phyloP scores from a whole-genome alignment of 2,888 invertebrate genomes.

The Onchidella celtica region DNA sequence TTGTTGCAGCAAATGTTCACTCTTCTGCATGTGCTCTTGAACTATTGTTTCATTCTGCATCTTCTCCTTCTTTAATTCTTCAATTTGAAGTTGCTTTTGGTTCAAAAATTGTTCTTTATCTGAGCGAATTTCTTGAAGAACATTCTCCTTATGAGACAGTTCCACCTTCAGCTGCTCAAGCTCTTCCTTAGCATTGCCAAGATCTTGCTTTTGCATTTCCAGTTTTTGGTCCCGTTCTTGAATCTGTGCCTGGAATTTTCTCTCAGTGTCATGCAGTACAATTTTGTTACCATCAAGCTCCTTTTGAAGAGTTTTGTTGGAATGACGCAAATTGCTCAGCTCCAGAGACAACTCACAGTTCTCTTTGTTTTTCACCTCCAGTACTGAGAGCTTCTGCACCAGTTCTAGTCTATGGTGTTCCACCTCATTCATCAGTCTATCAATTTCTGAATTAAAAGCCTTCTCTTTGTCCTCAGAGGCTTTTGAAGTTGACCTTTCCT shows the following conservation, averaged over 20 bases:
- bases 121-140: constrained; percentile 12
- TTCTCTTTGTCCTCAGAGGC: constrained; percentile 24
- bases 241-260: constrained; percentile 21
- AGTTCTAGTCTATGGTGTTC: constrained; percentile 34
- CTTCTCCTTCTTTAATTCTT: constrained; percentile 31
- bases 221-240: constrained; percentile 30
- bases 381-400: constrained; percentile 31
- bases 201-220: not conserved
- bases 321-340: constrained; percentile 19
- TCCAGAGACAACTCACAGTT: constrained; percentile 32
- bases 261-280: not conserved
- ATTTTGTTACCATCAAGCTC: constrained; percentile 19
- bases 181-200: not conserved
- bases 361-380: constrained; percentile 42
- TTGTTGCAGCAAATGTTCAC: constrained; percentile 25
- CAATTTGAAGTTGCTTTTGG: constrained; percentile 28
- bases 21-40: constrained; percentile 38
- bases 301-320: constrained; percentile 25
- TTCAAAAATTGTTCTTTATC: constrained; percentile 24
- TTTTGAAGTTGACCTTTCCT: constrained; percentile 20
- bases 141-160: constrained; percentile 28
- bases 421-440: constrained; percentile 18
- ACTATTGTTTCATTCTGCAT: constrained; percentile 12
- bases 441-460: constrained; percentile 6
- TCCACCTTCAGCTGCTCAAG: constrained; percentile 29